phyloP scores from a whole-genome alignment of 1,140 invertebrate species.

The Calephelis virginiensis region DNA sequence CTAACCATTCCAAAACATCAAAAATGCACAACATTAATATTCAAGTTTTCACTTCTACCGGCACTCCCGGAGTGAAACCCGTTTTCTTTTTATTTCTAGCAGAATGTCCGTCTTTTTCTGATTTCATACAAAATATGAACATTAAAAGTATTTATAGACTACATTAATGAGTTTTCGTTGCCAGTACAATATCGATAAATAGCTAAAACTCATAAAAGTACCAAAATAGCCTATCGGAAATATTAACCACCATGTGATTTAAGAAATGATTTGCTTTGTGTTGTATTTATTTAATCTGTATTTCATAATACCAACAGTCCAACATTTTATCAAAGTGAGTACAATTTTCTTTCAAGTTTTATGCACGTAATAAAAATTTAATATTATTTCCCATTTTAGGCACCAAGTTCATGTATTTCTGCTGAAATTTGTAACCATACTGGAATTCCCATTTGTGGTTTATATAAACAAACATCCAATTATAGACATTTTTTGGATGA shows the following conservation, averaged over 20 bases:
- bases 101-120: no score
- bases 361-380: background rate
- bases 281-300: background rate
- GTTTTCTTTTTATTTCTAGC: no score
- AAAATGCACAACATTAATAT: no score
- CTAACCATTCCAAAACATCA: no score
- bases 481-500: slow-evolving; percentile 45
- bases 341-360: background rate
- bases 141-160: background rate
- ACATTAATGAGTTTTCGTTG: background rate
- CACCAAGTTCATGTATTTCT: slow-evolving; percentile 36
- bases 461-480: slow-evolving; percentile 26
- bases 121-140: no score
- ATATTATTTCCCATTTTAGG: slow-evolving; percentile 32
- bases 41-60: no score
- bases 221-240: background rate
- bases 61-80: no score
- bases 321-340: slow-evolving; percentile 9
- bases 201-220: slow-evolving; percentile 1
- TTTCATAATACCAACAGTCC: background rate
- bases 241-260: slow-evolving; percentile 1
- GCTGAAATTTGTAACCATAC: slow-evolving; percentile 52
- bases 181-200: background rate
- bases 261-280: slow-evolving; percentile 1
- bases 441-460: slow-evolving; percentile 40